Base-by-base conservation (phyloP, 1,140 invertebrate genomes). In the Pachyrhynchus sulphureomaculatus region DNA sequence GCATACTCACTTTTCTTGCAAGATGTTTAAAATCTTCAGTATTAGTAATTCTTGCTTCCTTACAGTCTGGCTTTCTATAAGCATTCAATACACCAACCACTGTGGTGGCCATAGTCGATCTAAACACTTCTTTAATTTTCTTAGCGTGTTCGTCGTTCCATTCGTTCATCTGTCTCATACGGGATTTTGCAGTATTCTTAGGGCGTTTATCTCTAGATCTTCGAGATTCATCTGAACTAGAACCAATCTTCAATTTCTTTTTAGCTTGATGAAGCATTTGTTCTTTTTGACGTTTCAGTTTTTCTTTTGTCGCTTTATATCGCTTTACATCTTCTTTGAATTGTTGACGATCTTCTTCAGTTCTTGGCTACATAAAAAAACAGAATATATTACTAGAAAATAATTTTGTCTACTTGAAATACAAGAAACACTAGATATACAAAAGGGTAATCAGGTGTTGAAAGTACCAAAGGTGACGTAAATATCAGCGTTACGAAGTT, bases 21-120 rank as follows among this genome's bases (percentile, higher is more conserved):
- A 99, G 80, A 79, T 96, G 92, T 76, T 97, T 97, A 77, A 97
- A 98, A 77, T 98, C 95, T 42, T 95, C 92, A 0, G 89, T 95
- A 72, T 84, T 90, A 0, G 85, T 88, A 65, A 99, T 98, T 65
- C 88, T 79, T 0, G 92, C 95, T 59, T 87, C 78, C 67, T 87
- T 87, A 72, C 95, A 96, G 70, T 92, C 89, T 3, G 85, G 81
- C 72, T 89, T 91, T 52, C 92, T 80, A 77, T 93, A 98, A 0
- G 92, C 92, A 80, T 95, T 95, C 23, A 99, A 82, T 74, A 89
- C 89, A 41, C 89, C 83, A 34, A 97, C 93, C 79, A 98, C 93
- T 18, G 90, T 90, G 37, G 86, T 84, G 6, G 92, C 93, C 86
- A 98, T 96, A 72, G 87, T 88, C 59, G 86, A 84, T 58, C 92